A percentile compares a stretch with the other conserved stretches of the same genome.
phyloP scores from a whole-genome alignment of 2,113 vertebrate species.

The Sterna hirundo region DNA sequence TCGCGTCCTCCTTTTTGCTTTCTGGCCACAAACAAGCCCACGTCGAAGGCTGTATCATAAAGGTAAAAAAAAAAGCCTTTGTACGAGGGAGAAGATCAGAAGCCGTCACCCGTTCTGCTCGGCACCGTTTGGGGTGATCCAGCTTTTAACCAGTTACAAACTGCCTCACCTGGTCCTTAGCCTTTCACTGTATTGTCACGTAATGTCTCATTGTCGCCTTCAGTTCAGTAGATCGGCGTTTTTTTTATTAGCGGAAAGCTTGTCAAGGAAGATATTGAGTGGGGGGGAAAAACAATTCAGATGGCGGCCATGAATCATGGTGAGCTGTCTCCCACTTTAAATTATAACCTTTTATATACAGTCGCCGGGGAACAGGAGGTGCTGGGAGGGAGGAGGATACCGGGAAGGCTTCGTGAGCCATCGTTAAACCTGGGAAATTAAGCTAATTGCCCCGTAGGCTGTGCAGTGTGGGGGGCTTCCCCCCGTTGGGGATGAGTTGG shows the following conservation, averaged over 20 bases:
- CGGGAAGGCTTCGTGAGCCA: not conserved
- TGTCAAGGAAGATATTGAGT: not conserved
- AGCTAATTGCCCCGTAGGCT: not conserved
- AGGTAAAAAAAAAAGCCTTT: too few relatives aligned
- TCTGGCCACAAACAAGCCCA: not conserved
- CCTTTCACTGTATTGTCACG: not conserved
- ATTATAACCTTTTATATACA: not conserved
- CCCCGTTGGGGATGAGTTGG: not conserved
- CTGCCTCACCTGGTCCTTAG: not conserved
- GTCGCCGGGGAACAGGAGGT: accelerated
- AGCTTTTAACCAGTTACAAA: not conserved
- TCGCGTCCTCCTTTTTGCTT: not conserved
- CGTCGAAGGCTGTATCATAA: not conserved
- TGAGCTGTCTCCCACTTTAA: not conserved
- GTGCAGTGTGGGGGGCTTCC: accelerated
- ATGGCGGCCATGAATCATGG: not conserved
- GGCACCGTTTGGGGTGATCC: not conserved
- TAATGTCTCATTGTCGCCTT: not conserved
- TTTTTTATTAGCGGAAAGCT: not conserved
- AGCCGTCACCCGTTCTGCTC: accelerated
- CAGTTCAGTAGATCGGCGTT: accelerated
- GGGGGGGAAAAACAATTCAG: not conserved
- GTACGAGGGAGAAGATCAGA: not conserved
- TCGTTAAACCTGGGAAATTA: not conserved
- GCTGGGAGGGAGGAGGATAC: not conserved